Evolutionary conservation across 2,113 vertebrate species (phyloP).

Genomic region (Synchiropus splendidus): DNA sequence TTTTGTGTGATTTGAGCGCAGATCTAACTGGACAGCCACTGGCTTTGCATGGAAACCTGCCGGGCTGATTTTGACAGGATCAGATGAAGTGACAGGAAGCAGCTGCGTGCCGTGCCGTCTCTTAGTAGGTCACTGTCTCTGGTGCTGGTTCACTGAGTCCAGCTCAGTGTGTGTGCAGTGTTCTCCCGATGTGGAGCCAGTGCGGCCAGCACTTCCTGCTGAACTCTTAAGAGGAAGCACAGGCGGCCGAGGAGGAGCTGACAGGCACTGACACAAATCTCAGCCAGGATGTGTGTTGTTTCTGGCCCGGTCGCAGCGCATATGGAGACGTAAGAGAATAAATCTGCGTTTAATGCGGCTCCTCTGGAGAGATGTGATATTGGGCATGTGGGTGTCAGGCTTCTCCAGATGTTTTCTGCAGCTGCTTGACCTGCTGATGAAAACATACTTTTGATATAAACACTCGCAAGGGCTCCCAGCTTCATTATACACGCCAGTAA

Average conservation of each 20-base stretch:
- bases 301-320: slow-evolving; percentile 19
- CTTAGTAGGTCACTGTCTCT: slow-evolving; percentile 35
- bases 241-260: slow-evolving; percentile 9
- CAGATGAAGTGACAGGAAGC: slow-evolving; percentile 18
- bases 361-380: slow-evolving; percentile 15
- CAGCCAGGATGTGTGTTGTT: slow-evolving; percentile 18
- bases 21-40: too few species aligned
- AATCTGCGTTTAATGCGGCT: slow-evolving; percentile 23
- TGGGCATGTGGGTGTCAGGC: slow-evolving; percentile 29
- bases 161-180: slow-evolving; percentile 18
- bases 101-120: slow-evolving; percentile 3
- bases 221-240: slow-evolving; percentile 6
- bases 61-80: too few species aligned
- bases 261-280: slow-evolving; percentile 20
- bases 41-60: too few species aligned
- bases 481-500: too few species aligned
- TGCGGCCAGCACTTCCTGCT: slow-evolving; percentile 42
- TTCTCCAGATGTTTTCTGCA: slow-evolving; percentile 51
- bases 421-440: slow-evolving; percentile 30
- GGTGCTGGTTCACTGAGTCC: slow-evolving; percentile 43
- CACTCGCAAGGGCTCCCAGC: too few species aligned
- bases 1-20: too few species aligned
- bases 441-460: neutral
- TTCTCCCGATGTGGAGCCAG: slow-evolving; percentile 22
- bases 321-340: slow-evolving; percentile 33